phyloP scores from a whole-genome alignment of 2,888 invertebrate genomes.

The Anthophora plumipes region DNA sequence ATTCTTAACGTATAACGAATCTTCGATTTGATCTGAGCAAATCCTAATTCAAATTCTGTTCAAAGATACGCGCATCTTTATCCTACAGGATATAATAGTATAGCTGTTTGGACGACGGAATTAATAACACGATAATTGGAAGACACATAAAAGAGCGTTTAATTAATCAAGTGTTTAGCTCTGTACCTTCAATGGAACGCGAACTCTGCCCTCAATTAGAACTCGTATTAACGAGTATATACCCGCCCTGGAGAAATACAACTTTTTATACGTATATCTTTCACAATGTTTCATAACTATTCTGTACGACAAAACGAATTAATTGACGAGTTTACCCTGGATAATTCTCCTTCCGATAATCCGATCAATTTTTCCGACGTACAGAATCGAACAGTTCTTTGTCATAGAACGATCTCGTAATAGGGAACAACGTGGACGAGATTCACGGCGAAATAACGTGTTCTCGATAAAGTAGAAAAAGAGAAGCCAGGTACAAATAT shows the following conservation, averaged over 20 bases:
- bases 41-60: not conserved
- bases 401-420: too few species aligned
- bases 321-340: not conserved
- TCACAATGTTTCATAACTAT: not conserved
- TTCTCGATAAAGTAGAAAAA: slow-evolving; percentile 33
- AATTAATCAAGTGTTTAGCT: slow-evolving; percentile 25
- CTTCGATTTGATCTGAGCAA: not conserved
- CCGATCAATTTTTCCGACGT: not conserved
- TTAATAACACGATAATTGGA: slow-evolving; percentile 17
- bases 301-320: not conserved
- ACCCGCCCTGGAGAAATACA: not conserved
- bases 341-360: not conserved
- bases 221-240: not conserved
- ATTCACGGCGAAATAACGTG: slow-evolving; percentile 12
- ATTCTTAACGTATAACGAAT: not conserved
- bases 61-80: not conserved
- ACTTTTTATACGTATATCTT: not conserved
- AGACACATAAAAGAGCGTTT: slow-evolving; percentile 21
- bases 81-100: too few species aligned
- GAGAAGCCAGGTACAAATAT: slow-evolving; percentile 25
- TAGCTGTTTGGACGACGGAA: not conserved
- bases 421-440: not conserved
- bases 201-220: slow-evolving; percentile 33
- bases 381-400: too few species aligned
- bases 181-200: not conserved